Percentiles rank a stretch among this genome's conserved stretches.
phyloP scores from a whole-genome alignment of 2,797 vertebrate genomes.

The Malurus leucopterus region DNA sequence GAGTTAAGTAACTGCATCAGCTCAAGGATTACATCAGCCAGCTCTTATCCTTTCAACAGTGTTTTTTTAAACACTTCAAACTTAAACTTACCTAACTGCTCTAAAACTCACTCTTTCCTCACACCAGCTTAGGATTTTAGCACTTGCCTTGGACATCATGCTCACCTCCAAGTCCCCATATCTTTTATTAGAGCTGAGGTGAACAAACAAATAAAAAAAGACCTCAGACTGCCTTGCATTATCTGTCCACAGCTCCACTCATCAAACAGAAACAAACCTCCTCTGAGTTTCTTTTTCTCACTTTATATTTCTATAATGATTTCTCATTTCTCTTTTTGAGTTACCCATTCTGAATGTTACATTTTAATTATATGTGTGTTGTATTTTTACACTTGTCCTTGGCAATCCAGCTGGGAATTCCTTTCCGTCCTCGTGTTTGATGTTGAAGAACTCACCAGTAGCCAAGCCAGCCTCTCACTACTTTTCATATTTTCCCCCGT shows the following conservation, averaged over 20 bases:
- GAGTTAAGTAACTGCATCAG: neutral
- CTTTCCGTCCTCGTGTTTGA: neutral
- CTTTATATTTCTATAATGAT: neutral
- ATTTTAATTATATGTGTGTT: neutral
- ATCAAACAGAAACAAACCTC: neutral
- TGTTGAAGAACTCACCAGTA: neutral
- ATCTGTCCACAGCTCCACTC: neutral
- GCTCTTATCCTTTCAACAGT: neutral
- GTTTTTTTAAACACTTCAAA: neutral
- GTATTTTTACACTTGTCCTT: neutral
- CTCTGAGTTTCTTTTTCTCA: neutral
- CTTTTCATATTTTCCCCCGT: neutral
- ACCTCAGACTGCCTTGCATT: neutral
- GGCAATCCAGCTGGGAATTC: neutral
- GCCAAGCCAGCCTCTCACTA: neutral
- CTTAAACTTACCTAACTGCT: neutral
- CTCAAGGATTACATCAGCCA: conserved; percentile 18
- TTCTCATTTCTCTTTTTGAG: neutral
- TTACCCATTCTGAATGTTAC: neutral
- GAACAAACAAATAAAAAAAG: neutral
- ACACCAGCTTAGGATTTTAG: neutral
- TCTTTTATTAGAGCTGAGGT: neutral
- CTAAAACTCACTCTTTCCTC: neutral
- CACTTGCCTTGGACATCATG: neutral
- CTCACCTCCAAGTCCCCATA: neutral